phyloP scores from a whole-genome alignment of 2,888 invertebrate species.

The Hipparchia semele region DNA sequence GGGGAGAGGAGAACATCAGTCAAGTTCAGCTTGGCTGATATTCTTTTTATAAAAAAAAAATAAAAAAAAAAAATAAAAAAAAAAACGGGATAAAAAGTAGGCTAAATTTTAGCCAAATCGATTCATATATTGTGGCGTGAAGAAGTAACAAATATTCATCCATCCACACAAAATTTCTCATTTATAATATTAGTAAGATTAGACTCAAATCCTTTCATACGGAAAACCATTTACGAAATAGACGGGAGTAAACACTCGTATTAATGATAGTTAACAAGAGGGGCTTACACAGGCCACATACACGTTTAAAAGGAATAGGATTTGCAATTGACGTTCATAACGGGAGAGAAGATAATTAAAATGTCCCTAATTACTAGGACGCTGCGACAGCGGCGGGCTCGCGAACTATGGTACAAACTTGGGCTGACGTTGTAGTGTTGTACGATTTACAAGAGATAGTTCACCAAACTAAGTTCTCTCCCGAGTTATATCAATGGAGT shows the following conservation, averaged over 20 bases:
- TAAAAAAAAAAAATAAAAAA: no score
- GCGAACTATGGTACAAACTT: slow-evolving; percentile 42
- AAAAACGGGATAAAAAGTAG: no score
- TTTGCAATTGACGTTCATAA: slow-evolving; percentile 69
- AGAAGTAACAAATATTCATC: no score
- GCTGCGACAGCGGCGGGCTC: slow-evolving; percentile 37
- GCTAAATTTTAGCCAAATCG: no score
- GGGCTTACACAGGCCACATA: slow-evolving; percentile 55
- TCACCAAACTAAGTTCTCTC: not conserved
- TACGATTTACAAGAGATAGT: not conserved
- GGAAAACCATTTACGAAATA: slow-evolving; percentile 2
- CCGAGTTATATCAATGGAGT: no score
- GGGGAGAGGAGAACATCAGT: no score
- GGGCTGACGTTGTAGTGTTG: slow-evolving; percentile 37
- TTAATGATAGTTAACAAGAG: slow-evolving; percentile 59
- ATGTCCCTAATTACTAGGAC: slow-evolving; percentile 51
- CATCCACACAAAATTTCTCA: no score
- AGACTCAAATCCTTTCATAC: not conserved
- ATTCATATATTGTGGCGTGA: no score
- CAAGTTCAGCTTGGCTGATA: no score
- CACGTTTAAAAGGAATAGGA: slow-evolving; percentile 73
- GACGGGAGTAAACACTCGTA: not conserved
- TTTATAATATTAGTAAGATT: no score
- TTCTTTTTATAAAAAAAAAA: no score
- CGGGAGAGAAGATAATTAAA: slow-evolving; percentile 69